phyloP scores from a whole-genome alignment of 2,888 invertebrate species.

The Drosophila fulvimacula region DNA sequence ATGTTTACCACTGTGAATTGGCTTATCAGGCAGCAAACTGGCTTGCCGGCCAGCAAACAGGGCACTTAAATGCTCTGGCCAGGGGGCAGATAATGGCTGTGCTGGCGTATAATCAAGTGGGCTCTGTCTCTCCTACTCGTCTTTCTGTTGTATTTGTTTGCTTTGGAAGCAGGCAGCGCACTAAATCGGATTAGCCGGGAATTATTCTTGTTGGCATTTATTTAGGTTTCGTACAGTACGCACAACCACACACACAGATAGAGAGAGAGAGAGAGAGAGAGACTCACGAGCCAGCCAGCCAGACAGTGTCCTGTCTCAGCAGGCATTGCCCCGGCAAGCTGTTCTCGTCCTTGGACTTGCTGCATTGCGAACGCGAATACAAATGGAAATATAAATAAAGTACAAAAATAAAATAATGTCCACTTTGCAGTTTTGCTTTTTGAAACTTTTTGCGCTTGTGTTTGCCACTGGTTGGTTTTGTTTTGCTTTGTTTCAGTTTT shows the following conservation, averaged over 20 bases:
- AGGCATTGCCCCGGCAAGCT: conserved; percentile 43
- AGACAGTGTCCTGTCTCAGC: conserved; percentile 22
- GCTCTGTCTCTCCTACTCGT: background rate
- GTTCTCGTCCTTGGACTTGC: conserved; percentile 50
- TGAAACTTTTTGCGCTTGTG: conserved; percentile 32
- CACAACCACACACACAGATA: conserved; percentile 9
- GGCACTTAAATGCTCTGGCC: conserved; percentile 46
- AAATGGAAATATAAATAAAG: conserved; percentile 35
- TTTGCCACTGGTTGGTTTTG: conserved; percentile 19
- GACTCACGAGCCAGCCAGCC: background rate
- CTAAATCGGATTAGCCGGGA: conserved; percentile 77
- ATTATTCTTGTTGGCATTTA: conserved; percentile 81
- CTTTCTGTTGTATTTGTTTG: conserved; percentile 14
- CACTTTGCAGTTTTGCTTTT: conserved; percentile 67
- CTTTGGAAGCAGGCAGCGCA: conserved; percentile 48
- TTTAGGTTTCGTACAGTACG: conserved; percentile 51
- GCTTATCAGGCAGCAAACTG: conserved; percentile 23
- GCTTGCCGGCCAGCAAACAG: conserved; percentile 34
- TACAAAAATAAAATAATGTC: conserved; percentile 62
- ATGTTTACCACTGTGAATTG: conserved; percentile 53
- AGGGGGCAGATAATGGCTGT: conserved; percentile 33
- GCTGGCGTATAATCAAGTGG: conserved; percentile 62
- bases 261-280: background rate
- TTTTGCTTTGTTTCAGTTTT: conserved; percentile 17
- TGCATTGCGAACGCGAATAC: conserved; percentile 30